Evolutionary conservation across 37 sponge, comb jelly and placozoan species (phyloP).

Genomic region (Eunapius fragilis): DNA sequence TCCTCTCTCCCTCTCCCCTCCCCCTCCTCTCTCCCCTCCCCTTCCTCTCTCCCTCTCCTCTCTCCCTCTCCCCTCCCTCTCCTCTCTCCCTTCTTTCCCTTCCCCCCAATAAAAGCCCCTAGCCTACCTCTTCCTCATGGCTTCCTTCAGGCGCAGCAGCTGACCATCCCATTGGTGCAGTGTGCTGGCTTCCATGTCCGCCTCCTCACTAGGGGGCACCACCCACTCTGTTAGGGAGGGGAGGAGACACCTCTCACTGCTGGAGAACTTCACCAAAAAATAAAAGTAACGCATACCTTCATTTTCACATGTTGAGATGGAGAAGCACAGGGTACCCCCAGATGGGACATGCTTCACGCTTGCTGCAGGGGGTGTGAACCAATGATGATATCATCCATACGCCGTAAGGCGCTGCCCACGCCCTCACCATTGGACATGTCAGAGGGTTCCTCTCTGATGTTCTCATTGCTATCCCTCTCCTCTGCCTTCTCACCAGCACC

Average conservation of each 20-base stretch:
- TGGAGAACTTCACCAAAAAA: no score
- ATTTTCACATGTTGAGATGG: not conserved
- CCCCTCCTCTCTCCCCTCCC: no score
- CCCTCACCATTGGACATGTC: not conserved
- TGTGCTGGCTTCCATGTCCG: conserved; percentile 82
- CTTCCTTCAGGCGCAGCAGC: conserved; percentile 34
- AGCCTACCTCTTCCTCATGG: conserved; percentile 74
- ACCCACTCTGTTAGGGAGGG: conserved; percentile 64
- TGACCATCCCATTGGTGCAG: conserved; percentile 69
- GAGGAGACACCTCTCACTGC: not conserved
- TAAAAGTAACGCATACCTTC: not conserved
- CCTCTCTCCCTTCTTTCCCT: not conserved
- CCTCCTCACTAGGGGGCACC: conserved; percentile 55
- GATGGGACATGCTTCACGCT: not conserved
- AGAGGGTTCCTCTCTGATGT: not conserved
- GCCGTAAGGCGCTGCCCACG: not conserved
- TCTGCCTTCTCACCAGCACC: not conserved
- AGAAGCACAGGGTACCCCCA: not conserved
- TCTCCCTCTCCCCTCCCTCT: no score
- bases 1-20: no score
- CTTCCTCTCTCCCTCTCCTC: no score
- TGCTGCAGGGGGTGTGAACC: not conserved
- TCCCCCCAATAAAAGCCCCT: no score
- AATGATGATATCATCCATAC: no score
- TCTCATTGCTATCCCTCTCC: not conserved